phyloP scores from a whole-genome alignment of 2,888 invertebrate species.

The Pimpla rufipes region DNA sequence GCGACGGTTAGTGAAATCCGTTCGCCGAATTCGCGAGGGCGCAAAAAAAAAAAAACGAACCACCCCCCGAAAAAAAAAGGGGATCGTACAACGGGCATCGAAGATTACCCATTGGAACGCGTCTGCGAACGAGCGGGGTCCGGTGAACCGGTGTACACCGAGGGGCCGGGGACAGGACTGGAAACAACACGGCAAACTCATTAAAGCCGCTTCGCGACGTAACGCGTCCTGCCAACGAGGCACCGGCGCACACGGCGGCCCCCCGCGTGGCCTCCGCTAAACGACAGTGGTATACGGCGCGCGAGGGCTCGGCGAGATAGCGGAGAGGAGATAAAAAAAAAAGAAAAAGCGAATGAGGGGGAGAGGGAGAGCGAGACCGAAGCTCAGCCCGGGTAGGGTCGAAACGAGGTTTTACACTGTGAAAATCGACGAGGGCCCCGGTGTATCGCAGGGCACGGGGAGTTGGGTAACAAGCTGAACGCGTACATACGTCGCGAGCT shows the following conservation, averaged over 20 bases:
- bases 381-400: slow-evolving; percentile 1
- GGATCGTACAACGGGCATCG: neutral
- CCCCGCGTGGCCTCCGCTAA: slow-evolving; percentile 36
- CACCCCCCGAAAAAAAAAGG: neutral
- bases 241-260: too few relatives aligned
- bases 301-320: slow-evolving; percentile 29
- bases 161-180: slow-evolving; percentile 43
- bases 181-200: slow-evolving; percentile 69
- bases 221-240: slow-evolving; percentile 61
- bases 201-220: slow-evolving; percentile 68
- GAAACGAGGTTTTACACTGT: slow-evolving; percentile 50
- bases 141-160: too few relatives aligned
- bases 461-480: slow-evolving; percentile 54
- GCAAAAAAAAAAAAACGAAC: neutral
- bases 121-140: slow-evolving; percentile 38
- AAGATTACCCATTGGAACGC: slow-evolving; percentile 29
- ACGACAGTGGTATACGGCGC: slow-evolving; percentile 28
- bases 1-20: slow-evolving; percentile 3
- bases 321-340: slow-evolving; percentile 32
- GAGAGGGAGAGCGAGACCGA: slow-evolving; percentile 28
- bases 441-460: neutral
- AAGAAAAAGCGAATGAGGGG: slow-evolving; percentile 32
- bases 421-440: slow-evolving; percentile 57
- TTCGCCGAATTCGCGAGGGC: slow-evolving; percentile 3
- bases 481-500: slow-evolving; percentile 33